These are phyloP conservation scores for Harmothoe impar DNA, from an alignment of 2,888 invertebrate species.

Conservation along the genomic window DNA sequence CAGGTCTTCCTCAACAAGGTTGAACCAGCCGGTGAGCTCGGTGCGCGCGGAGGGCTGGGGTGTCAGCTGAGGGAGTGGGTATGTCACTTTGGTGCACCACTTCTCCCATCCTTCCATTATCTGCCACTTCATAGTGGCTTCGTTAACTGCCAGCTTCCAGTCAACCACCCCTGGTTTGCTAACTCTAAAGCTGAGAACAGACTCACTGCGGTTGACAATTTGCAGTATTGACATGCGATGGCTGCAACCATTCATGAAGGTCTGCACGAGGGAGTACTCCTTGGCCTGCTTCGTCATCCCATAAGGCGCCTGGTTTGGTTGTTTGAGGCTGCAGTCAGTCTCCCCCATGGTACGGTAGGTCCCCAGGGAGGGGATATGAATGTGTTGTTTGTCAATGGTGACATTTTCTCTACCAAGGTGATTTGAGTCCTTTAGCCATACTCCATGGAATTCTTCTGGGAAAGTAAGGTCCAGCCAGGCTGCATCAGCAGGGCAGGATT, in stretches of 20 bases:
- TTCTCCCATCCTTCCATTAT: conserved; percentile 53
- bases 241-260: conserved; percentile 48
- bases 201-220: conserved; percentile 43
- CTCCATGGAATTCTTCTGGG: conserved; percentile 36
- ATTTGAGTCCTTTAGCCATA: conserved; percentile 48
- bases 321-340: conserved; percentile 25
- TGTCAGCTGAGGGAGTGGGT: neutral
- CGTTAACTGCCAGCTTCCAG: conserved; percentile 38
- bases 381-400: conserved; percentile 1
- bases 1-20: conserved; percentile 9
- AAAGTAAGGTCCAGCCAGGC: neutral
- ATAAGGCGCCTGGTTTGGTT: conserved; percentile 17
- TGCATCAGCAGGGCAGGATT: neutral
- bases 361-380: conserved; percentile 38
- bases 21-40: conserved; percentile 50
- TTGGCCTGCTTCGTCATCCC: conserved; percentile 47
- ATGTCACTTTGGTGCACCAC: conserved; percentile 41
- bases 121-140: conserved; percentile 37
- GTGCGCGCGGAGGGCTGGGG: neutral
- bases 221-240: conserved; percentile 39
- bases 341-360: conserved; percentile 57
- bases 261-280: conserved; percentile 55
- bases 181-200: conserved; percentile 48
- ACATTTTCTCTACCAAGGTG: conserved; percentile 48
- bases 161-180: conserved; percentile 22